Evolutionary conservation across 2,113 vertebrate genomes (phyloP), one percentile per base, ranked within the genome.

Genomic region (Damaliscus lunatus): DNA sequence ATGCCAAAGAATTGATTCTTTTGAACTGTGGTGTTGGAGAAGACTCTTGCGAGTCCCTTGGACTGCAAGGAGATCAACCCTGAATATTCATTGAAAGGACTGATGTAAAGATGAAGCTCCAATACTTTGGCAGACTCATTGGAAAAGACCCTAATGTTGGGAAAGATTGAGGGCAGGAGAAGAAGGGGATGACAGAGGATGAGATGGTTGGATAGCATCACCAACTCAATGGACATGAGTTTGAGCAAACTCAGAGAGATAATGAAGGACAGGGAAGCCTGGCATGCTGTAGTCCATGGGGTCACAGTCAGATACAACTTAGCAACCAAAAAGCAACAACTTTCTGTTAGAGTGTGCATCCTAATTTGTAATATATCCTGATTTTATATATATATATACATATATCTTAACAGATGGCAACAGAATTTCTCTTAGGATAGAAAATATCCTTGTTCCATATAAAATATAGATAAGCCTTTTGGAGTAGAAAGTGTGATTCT

Each of bases 401-500:
- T 53, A 53, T 7, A 1, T 53, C 2, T 19, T 53, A 84, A 91
- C 74, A 95, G 33, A 80, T 74, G 11, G 43, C 31, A 84, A 83
- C 23, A 87, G 4, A 71, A 50, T 83, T 84, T 90, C 9, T 80
- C 31, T 83, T 17, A 23, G 55, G 13, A 52, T 43, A 77, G 27
- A 88, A 91, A 95, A 86, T 78, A 43, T 29, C 33, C 84, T 5
- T 85, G 21, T 31, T 83, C 31, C 80, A 21, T 83, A 52, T 36
- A 52, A 91, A 33, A 40, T 13, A 27, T 43, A 52, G 12, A 64
- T 33, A 95, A 67, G 8, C 15, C 17, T 93, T 94, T 94, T 55
- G 50, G 48, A 81, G 17, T 81, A 90, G 43, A 97, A 83, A 33
- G 57, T 92, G 3, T 60, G n/a, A 60, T 23, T 93, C 59, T 90